Evolutionary conservation across 2,888 invertebrate species (phyloP), one percentile per base, ranked within the genome.

Genomic region (Sarcophaga rosellei): DNA sequence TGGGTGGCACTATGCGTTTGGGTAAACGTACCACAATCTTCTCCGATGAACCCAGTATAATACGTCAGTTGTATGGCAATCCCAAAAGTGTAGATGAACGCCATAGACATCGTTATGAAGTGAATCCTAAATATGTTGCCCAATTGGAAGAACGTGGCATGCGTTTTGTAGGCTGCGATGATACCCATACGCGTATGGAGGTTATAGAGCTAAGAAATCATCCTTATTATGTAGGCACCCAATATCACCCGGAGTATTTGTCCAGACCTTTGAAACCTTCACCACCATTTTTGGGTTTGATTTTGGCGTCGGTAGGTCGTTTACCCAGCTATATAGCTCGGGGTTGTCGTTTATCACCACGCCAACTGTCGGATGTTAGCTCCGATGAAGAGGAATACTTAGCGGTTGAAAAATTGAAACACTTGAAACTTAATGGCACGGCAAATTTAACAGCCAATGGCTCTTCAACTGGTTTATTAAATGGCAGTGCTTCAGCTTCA

Each of bases 1-100:
- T 98, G 94, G 99, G 99, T 2, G 99, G 99, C 11, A 99, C 99
- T 0, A 99, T 99, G 99, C 94, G 99, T 84, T 94, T 99, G 69
- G 99, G 99, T n/a, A 97, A 96, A 91, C 95, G 99, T 90, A 96
- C 95, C 84, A 99, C 99, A 0, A 94, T 96, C 62, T 97, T 99
- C 91, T 95, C 95, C 84, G 90, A 92, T 2, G 94, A 93, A 2
- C 93, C 94, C 3, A 94, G 94, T 89, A 92, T 95, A 88, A 94
- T 96, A 89, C 95, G 95, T 84, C 95, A 95, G 92, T 93, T 98
- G 4, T 98, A 98, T 93, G 96, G 96, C 6, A 95, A 95, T 89
- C 96, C 95, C 86, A 95, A 96, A 15, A 93, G 93, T 76, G 96
- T 99, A 77, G 98, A 99, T 90, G 99, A 99, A 93, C 95, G 99